These are phyloP conservation scores for Argynnis bischoffii DNA, from an alignment of 2,888 invertebrate genomes.

Conservation along the genomic window DNA sequence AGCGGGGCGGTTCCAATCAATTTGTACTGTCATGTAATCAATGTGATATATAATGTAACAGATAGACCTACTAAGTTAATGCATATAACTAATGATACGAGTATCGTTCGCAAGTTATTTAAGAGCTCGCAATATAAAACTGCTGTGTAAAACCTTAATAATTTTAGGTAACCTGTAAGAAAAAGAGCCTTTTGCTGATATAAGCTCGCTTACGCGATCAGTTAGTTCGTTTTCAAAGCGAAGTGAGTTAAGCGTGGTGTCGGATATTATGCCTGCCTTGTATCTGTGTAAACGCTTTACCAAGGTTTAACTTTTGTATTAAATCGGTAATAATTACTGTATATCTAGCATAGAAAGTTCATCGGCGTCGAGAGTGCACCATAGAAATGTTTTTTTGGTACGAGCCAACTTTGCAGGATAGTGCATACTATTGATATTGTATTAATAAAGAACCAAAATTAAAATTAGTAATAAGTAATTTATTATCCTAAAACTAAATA, in stretches of 20 bases:
- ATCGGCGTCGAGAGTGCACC: conserved; percentile 78
- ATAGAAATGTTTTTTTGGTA: conserved; percentile 66
- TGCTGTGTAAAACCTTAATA: neutral
- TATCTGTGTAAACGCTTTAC: conserved; percentile 74
- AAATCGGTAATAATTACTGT: conserved; percentile 62
- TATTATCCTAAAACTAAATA: conserved; percentile 82
- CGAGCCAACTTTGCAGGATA: conserved; percentile 78
- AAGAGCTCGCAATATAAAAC: conserved; percentile 15
- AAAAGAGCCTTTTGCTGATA: conserved; percentile 15
- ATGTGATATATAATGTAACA: conserved; percentile 28
- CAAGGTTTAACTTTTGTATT: conserved; percentile 67
- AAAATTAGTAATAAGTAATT: conserved; percentile 82
- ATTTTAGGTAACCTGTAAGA: conserved; percentile 15
- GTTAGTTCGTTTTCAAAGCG: conserved; percentile 35
- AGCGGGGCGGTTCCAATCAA: conserved; percentile 1
- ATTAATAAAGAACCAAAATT: conserved; percentile 83
- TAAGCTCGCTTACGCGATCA: conserved; percentile 11
- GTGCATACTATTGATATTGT: conserved; percentile 82
- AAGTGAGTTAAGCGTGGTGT: conserved; percentile 46
- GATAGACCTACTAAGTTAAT: conserved; percentile 17
- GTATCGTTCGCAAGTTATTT: conserved; percentile 22
- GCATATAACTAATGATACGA: conserved; percentile 15
- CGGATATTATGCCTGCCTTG: conserved; percentile 71
- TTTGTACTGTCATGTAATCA: conserved; percentile 17
- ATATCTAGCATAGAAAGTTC: conserved; percentile 79